These are phyloP conservation scores for Eupithecia subumbrata DNA, from an alignment of 2,888 invertebrate species.

Conservation along the genomic window DNA sequence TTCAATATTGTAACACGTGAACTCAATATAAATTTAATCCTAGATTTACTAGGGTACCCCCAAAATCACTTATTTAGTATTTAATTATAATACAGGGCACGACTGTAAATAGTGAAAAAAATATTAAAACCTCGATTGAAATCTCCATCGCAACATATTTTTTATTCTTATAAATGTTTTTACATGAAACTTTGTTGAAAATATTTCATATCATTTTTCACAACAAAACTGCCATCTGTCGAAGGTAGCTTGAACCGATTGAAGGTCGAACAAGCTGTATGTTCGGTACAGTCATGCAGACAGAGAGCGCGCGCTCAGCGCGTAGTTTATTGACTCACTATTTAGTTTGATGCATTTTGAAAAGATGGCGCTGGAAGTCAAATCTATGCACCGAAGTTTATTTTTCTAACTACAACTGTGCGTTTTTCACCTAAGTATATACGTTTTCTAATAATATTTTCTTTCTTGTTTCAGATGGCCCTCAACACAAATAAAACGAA, in stretches of 20 bases:
- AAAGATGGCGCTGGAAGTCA: slow-evolving; percentile 20
- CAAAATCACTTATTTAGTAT: no score
- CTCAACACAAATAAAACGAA: slow-evolving; percentile 60
- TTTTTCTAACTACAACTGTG: background rate
- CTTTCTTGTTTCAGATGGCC: slow-evolving; percentile 74
- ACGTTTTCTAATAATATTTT: slow-evolving; percentile 1
- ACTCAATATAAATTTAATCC: no score
- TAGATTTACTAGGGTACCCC: no score
- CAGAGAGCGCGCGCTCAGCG: background rate
- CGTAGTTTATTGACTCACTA: background rate
- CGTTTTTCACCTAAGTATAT: background rate
- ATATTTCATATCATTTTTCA: background rate
- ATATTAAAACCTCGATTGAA: no score
- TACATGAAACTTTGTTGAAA: background rate
- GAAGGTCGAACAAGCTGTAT: background rate
- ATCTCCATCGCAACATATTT: background rate
- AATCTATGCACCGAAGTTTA: background rate
- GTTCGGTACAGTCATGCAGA: background rate
- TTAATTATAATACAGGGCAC: background rate
- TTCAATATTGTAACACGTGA: background rate
- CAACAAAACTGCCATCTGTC: slow-evolving; percentile 11
- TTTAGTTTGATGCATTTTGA: slow-evolving; percentile 3
- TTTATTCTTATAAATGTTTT: background rate
- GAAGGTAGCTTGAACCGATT: slow-evolving; percentile 6
- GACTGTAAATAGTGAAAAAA: no score